Evolutionary conservation across 2,888 invertebrate genomes (phyloP).

Genomic region (Oligia latruncula): DNA sequence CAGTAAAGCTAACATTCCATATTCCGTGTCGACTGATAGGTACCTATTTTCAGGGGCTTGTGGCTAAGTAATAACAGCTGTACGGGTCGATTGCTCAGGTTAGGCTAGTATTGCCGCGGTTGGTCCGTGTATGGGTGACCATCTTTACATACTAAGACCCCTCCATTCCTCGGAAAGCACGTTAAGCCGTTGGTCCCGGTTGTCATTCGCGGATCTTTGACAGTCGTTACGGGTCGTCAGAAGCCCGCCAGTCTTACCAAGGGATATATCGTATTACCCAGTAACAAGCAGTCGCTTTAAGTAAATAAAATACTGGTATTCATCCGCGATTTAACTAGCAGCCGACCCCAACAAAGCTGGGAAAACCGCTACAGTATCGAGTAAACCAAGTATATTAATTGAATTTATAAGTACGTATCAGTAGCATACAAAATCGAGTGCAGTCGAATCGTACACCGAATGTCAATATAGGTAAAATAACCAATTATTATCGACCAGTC

Average conservation of each 20-base stretch:
- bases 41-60: neutral
- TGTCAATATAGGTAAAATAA: slow-evolving; percentile 20
- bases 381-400: slow-evolving; percentile 1
- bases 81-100: too few species aligned
- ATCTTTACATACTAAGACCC: neutral
- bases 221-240: neutral
- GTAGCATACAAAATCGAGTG: neutral
- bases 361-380: neutral
- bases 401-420: neutral
- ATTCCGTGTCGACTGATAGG: slow-evolving; percentile 1
- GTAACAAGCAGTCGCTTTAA: neutral
- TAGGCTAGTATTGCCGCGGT: too few species aligned
- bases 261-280: neutral
- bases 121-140: too few species aligned
- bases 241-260: neutral
- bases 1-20: slow-evolving; percentile 1
- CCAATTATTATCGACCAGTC: slow-evolving; percentile 24
- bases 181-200: neutral
- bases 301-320: neutral
- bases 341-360: neutral
- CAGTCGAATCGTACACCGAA: neutral
- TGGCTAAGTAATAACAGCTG: too few species aligned
- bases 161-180: neutral
- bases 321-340: neutral
- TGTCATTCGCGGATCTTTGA: neutral